Base-by-base conservation (phyloP, 1,140 invertebrate species). In the Aphaenogaster floridana region DNA sequence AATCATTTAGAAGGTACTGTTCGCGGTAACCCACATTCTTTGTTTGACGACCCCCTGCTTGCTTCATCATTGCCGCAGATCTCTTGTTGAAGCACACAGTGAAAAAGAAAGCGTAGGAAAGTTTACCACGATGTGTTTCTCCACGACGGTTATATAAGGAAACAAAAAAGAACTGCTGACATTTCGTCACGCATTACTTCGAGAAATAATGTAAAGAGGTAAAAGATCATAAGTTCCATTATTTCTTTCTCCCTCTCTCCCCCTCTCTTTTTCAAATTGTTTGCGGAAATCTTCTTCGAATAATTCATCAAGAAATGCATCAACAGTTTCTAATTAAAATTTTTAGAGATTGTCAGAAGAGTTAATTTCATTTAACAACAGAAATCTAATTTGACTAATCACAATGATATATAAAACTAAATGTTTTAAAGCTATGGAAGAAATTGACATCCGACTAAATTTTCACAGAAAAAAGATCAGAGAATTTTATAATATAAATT, bases 21-120 rank as follows among this genome's bases (percentile, higher is more conserved):
- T 86, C 74, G 66, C 54, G 63, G 64, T 88, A 88, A 88, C 85
- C 87, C 52, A 88, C 48, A 88, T 88, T 54, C 45, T 13, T 69
- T 84, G 80, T 76, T 21, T 74, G 63, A 28, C 68, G 69, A 85
- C 57, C 54, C 57, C 68, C 28, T 45, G 54, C 84, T 52, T 54
- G 84, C 28, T 66, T 86, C 85, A 74, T 80, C 76, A 81, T 81
- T 54, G 45, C 36, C 36, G 17, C 17, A 59, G 52, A 78, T n/a
- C 59, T 68, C 5, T 68, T 13, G n/a, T 68, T 69, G 50, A 17
- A 69, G 48, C 21, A n/a, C 54, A 42, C 63, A 36, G 1, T 57
- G 36, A 57, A 69, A 68, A 64, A 81, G 42, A 69, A 45, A n/a
- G 11, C 13, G 8, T 21, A 15, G 5, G 8, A 57, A 21, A 76